phyloP scores from a whole-genome alignment of 2,797 vertebrate species.

The Masticophis lateralis region DNA sequence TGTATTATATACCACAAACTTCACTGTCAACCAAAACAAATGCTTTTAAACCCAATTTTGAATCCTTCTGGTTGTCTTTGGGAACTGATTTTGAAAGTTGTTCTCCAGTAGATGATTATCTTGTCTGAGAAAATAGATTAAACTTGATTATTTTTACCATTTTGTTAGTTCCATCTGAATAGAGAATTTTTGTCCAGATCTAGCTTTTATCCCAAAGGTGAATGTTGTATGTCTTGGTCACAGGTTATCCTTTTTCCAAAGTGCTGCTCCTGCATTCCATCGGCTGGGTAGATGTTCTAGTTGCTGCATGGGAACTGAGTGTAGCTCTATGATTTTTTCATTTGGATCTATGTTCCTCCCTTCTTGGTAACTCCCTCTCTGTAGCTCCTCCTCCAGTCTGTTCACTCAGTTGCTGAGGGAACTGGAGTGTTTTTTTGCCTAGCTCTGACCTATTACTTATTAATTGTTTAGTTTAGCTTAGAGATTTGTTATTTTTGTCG shows the following conservation, averaged over 20 bases:
- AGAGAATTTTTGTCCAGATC: not conserved
- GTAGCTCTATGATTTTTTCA: too few species aligned
- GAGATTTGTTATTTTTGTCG: too few species aligned
- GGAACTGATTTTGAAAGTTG: not conserved
- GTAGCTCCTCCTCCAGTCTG: too few species aligned
- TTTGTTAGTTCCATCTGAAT: not conserved
- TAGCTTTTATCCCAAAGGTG: not conserved
- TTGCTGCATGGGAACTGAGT: too few species aligned
- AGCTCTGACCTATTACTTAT: too few species aligned
- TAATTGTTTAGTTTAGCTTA: too few species aligned
- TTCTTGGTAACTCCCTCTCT: too few species aligned
- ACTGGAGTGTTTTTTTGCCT: too few species aligned
- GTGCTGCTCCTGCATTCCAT: too few species aligned
- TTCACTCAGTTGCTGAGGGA: too few species aligned
- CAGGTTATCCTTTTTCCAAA: not conserved
- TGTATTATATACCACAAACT: not conserved
- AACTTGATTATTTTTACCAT: not conserved
- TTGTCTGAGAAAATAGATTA: not conserved
- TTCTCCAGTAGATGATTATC: not conserved
- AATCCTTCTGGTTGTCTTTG: not conserved
- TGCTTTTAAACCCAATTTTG: not conserved
- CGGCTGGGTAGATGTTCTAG: too few species aligned
- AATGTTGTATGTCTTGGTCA: not conserved
- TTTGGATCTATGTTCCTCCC: too few species aligned
- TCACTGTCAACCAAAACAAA: not conserved